Evolutionary conservation across 1,140 invertebrate genomes (phyloP).

Genomic region (Pseudomyrmex flavicornis): DNA sequence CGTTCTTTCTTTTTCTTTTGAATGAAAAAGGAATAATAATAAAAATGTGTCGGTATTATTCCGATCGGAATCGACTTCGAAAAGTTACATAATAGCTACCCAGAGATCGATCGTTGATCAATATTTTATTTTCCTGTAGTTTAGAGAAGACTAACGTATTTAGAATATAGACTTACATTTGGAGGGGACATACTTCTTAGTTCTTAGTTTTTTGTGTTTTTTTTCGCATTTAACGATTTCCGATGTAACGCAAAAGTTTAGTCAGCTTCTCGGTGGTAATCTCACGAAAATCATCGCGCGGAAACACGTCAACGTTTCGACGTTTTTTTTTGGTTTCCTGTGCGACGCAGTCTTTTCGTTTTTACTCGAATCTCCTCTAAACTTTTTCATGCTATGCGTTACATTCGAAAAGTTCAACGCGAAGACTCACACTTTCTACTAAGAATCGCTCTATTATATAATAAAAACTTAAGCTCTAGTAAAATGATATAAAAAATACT

Average conservation of each 20-base stretch:
- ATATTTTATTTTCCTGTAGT: neutral
- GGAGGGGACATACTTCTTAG: neutral
- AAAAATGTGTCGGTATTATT: too few relatives aligned
- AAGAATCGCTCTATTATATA: constrained; percentile 3
- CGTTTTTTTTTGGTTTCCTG: neutral
- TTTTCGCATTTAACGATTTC: neutral
- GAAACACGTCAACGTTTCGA: neutral
- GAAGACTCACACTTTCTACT: neutral
- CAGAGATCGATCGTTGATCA: neutral
- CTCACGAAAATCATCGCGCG: neutral
- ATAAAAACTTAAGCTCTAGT: constrained; percentile 51
- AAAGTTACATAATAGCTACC: too few relatives aligned
- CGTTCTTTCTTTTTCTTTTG: too few relatives aligned
- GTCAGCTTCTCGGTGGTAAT: too few relatives aligned
- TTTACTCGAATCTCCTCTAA: neutral
- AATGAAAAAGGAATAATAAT: too few relatives aligned
- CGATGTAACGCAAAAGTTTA: constrained; percentile 18
- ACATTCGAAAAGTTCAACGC: constrained; percentile 21
- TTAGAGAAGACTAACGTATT: constrained; percentile 20
- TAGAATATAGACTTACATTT: neutral
- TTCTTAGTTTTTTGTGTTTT: too few relatives aligned
- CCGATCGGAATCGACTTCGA: too few relatives aligned
- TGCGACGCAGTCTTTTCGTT: neutral
- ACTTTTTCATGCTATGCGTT: neutral
- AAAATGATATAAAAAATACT: constrained; percentile 41